phyloP scores from a whole-genome alignment of 2,113 vertebrate genomes.

The Tyto alba region DNA sequence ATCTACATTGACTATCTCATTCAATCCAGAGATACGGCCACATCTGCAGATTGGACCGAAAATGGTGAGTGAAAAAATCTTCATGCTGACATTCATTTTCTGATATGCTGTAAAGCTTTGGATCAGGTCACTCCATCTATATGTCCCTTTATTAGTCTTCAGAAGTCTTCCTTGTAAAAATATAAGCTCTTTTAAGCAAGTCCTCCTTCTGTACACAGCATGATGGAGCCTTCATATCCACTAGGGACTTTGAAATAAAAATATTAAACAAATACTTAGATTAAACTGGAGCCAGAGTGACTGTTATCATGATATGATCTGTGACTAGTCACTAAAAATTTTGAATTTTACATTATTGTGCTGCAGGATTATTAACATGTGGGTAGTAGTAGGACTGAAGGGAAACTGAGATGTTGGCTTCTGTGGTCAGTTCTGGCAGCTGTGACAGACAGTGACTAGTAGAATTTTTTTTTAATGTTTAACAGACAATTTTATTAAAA shows the following conservation, averaged over 20 bases:
- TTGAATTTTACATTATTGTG: background rate
- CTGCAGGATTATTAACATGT: background rate
- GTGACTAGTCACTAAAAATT: background rate
- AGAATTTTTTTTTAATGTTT: background rate
- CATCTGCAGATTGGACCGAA: background rate
- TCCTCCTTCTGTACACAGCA: background rate
- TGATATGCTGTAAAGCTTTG: background rate
- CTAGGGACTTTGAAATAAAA: background rate
- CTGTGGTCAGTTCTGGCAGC: background rate
- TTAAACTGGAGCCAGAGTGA: background rate
- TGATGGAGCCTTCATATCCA: background rate
- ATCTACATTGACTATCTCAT: background rate
- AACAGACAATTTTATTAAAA: background rate
- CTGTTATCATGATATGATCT: background rate
- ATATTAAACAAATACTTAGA: background rate
- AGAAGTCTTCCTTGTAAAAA: background rate
- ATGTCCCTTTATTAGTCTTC: background rate
- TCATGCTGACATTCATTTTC: background rate
- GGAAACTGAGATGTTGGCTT: background rate
- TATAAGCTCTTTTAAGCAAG: background rate
- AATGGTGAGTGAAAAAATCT: background rate
- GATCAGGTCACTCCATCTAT: background rate
- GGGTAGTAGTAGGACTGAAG: background rate
- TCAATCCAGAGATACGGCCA: background rate
- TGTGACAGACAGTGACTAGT: background rate